phyloP scores from a whole-genome alignment of 2,888 invertebrate genomes.

The Fragum whitleyi region DNA sequence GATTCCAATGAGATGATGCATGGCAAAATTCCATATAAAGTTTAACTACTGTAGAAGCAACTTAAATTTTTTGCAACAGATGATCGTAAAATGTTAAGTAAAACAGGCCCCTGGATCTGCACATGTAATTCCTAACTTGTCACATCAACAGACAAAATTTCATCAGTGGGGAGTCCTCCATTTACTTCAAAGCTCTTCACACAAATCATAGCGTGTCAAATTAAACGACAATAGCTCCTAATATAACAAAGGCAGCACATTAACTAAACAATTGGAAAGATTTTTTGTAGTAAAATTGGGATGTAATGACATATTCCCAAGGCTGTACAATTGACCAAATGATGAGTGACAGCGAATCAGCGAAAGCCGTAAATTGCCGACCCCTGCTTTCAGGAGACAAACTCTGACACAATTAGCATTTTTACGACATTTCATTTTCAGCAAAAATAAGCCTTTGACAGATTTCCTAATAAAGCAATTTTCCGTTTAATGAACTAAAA shows the following conservation, averaged over 20 bases:
- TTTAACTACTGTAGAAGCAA: no score
- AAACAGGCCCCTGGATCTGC: no score
- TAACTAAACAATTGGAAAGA: slow-evolving; percentile 25
- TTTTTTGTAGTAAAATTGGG: slow-evolving; percentile 18
- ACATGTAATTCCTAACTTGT: background rate
- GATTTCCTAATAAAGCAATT: slow-evolving; percentile 12
- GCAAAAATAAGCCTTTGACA: background rate
- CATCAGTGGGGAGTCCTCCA: slow-evolving; percentile 10
- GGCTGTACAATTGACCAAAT: slow-evolving; percentile 17
- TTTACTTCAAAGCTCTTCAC: background rate
- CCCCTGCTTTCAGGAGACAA: background rate
- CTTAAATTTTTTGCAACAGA: no score
- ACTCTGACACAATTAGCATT: slow-evolving; percentile 6
- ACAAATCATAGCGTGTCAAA: slow-evolving; percentile 27
- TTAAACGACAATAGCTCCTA: slow-evolving; percentile 25
- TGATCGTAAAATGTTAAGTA: no score
- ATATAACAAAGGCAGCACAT: slow-evolving; percentile 19
- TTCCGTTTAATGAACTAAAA: slow-evolving; percentile 27
- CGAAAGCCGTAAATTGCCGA: slow-evolving; percentile 2
- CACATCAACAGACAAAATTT: background rate
- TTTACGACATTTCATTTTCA: background rate
- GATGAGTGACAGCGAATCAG: slow-evolving; percentile 4
- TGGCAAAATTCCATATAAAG: no score
- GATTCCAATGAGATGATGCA: no score
- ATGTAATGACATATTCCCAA: slow-evolving; percentile 17